phyloP scores from a whole-genome alignment of 2,888 invertebrate species.

The Perdita meconis region DNA sequence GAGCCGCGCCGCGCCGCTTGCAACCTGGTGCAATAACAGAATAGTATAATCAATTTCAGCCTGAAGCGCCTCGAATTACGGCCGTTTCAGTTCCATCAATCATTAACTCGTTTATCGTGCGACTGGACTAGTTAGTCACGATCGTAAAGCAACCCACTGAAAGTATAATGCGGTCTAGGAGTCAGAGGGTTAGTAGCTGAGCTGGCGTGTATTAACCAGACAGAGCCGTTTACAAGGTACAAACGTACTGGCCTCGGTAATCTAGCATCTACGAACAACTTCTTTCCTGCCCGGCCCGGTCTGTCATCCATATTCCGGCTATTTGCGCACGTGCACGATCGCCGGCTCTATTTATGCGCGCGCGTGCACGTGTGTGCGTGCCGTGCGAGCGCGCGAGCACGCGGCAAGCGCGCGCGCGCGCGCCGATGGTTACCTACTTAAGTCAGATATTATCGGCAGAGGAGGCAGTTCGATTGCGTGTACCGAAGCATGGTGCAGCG shows the following conservation, averaged over 20 bases:
- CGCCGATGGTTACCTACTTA: conserved; percentile 70
- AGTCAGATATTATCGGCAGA: conserved; percentile 73
- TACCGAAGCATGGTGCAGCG: conserved; percentile 73
- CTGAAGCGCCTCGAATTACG: conserved; percentile 30
- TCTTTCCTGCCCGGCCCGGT: conserved; percentile 43
- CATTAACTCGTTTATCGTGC: conserved; percentile 59
- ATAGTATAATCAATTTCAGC: conserved; percentile 54
- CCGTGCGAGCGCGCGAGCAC: conserved; percentile 2
- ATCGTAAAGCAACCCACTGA: conserved; percentile 53
- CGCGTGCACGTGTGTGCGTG: neutral
- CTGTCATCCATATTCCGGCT: conserved; percentile 53
- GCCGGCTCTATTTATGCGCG: conserved; percentile 23
- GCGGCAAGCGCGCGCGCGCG: conserved; percentile 45
- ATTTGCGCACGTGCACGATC: conserved; percentile 59
- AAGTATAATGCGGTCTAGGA: conserved; percentile 48
- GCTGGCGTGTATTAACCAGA: conserved; percentile 11
- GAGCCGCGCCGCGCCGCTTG: conserved; percentile 14
- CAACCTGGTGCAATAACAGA: conserved; percentile 53
- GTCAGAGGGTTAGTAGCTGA: conserved; percentile 8
- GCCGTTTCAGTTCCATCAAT: conserved; percentile 43
- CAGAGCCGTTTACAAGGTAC: conserved; percentile 40
- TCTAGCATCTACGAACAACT: conserved; percentile 60
- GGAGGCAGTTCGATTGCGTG: conserved; percentile 74
- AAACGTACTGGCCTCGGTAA: conserved; percentile 41
- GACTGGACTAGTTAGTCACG: conserved; percentile 49